phyloP scores from a whole-genome alignment of 2,888 invertebrate genomes.

The Eristalis arbustorum region DNA sequence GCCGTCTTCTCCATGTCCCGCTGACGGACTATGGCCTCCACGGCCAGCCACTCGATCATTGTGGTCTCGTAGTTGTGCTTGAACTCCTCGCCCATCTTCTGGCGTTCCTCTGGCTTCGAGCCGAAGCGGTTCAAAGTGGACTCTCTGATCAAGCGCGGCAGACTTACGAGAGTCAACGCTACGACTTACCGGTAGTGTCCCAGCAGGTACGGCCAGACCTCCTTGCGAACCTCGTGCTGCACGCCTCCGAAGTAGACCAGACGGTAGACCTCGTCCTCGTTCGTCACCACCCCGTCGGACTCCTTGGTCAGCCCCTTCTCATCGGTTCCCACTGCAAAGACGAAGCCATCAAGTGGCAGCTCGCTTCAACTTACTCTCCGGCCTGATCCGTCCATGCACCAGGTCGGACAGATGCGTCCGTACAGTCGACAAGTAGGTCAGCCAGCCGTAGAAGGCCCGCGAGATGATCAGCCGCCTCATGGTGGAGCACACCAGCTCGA shows the following conservation, averaged over 20 bases:
- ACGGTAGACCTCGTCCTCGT: constrained; percentile 88
- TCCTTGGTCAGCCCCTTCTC: constrained; percentile 88
- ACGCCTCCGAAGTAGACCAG: constrained; percentile 94
- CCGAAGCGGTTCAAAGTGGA: constrained; percentile 82
- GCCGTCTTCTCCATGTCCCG: constrained; percentile 91
- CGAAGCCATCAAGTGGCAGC: background rate
- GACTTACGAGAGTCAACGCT: background rate
- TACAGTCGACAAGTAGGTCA: constrained; percentile 95
- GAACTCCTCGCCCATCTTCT: constrained; percentile 85
- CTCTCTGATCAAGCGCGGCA: background rate
- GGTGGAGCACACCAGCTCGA: constrained; percentile 92
- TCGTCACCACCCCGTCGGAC: constrained; percentile 83
- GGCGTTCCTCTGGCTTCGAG: constrained; percentile 84
- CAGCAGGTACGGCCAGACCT: constrained; percentile 94
- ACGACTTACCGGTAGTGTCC: constrained; percentile 88
- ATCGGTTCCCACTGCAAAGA: constrained; percentile 82
- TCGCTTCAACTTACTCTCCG: constrained; percentile 81
- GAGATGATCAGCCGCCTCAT: constrained; percentile 97
- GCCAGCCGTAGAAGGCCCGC: constrained; percentile 97
- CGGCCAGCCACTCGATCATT: constrained; percentile 97
- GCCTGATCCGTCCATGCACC: constrained; percentile 88
- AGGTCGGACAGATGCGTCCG: constrained; percentile 94
- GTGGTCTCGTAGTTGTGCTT: constrained; percentile 91
- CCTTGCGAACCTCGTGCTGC: constrained; percentile 87
- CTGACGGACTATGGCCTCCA: constrained; percentile 94